These are phyloP conservation scores for Tribolium castaneum DNA, from an alignment of 1,140 invertebrate genomes.

Conservation along the genomic window DNA sequence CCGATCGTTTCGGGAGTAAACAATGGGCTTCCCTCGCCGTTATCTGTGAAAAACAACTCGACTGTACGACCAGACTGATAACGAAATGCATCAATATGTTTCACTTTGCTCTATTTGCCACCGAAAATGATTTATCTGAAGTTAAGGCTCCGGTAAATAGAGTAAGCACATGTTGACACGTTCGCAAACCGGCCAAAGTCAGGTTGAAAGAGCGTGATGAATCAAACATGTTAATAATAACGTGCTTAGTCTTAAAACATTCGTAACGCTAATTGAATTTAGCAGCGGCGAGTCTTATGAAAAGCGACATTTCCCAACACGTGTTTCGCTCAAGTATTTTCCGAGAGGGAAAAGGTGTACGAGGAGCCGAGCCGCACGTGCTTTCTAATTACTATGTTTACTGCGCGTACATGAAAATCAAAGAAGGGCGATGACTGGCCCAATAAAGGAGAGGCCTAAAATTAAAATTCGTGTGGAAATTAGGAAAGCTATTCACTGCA, in stretches of 20 bases:
- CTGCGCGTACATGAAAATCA: constrained; percentile 2
- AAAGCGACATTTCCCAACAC: not conserved
- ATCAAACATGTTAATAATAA: not conserved
- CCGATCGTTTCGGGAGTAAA: not conserved
- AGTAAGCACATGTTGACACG: not conserved
- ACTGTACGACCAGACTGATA: not conserved
- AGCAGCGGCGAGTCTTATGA: not conserved
- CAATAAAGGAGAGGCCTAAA: not conserved
- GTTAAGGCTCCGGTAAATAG: not conserved
- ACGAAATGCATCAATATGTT: not conserved
- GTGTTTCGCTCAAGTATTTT: constrained; percentile 2
- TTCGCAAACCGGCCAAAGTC: not conserved
- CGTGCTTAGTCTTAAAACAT: not conserved
- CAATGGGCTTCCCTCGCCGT: constrained; percentile 12
- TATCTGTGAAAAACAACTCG: not conserved
- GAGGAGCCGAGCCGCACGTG: not conserved
- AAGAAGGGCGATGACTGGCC: constrained; percentile 17
- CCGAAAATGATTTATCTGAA: too few relatives aligned
- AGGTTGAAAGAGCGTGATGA: not conserved
- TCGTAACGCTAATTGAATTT: not conserved
- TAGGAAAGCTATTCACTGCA: not conserved
- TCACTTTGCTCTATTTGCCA: too few relatives aligned
- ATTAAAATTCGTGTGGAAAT: not conserved
- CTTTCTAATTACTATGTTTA: constrained; percentile 22
- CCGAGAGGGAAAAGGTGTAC: not conserved